Base-by-base conservation (phyloP, 2,797 vertebrate genomes). In the Macroramphosus scolopax region DNA sequence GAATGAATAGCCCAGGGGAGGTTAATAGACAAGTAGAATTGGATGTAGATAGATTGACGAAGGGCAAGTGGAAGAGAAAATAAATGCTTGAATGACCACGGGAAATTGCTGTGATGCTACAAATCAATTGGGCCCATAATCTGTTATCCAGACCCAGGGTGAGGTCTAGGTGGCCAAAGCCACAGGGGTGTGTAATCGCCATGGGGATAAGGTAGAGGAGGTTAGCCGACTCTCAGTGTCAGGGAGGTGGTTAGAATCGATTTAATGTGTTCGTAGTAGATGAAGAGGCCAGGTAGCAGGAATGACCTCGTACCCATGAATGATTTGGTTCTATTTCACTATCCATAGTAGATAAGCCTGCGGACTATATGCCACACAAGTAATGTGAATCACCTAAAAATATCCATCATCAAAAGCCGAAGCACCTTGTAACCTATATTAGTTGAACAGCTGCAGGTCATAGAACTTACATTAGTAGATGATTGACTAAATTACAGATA, bases 51-150 rank as follows among this genome's bases (percentile, higher is more conserved):
- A 54, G 59, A 80, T 57, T 78, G 78, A 84, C 75, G 67, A 75
- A 72, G 56, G 66, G 31, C 25, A 62, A 65, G 39, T 48, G 34
- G 53, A 58, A 60, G 43, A 57, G 43, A 40, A 48, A 16, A 33
- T 16, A 52, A 70, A 77, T 14, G 60, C 50, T 69, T 35, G 42
- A 75, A 62, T 47, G 55, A 50, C 68, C 53, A 35, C 32, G 65
- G 77, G 63, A 63, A 63, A 74, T 78, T 40, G 62, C 38, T 67
- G 50, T 60, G 76, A 77, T 72, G 58, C 73, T 68, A 63, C 71
- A 81, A 80, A 88, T 89, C 81, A 80, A 80, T 83, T 74, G 63
- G 57, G 29, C 49, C 71, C 73, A 72, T 86, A 72, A 87, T 85
- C 57, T 73, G 72, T 79, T 82, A 80, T 79, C 65, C 52, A 63